phyloP scores from a whole-genome alignment of 2,888 invertebrate species.

The Erannis defoliaria region DNA sequence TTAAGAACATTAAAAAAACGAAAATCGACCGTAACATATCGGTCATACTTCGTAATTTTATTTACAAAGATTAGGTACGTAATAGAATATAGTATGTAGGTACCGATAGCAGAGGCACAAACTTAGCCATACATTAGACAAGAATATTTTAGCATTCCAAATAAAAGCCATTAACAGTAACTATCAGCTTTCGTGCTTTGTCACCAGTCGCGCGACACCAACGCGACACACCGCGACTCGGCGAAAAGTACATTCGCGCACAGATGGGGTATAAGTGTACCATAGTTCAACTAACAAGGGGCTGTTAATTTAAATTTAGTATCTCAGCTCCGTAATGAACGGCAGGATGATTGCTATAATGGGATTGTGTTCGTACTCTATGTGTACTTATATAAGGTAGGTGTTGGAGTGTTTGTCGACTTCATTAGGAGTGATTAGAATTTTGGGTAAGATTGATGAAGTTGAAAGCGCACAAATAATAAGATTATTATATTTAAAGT shows the following conservation, averaged over 20 bases:
- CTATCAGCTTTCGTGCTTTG: constrained; percentile 32
- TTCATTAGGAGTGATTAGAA: constrained; percentile 45
- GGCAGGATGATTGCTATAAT: constrained; percentile 84
- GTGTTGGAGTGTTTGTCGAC: constrained; percentile 43
- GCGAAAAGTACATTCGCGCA: constrained; percentile 78
- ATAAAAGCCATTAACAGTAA: constrained; percentile 33
- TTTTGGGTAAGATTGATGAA: constrained; percentile 15
- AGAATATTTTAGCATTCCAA: constrained; percentile 9
- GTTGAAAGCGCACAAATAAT: neutral
- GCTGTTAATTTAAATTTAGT: constrained; percentile 86
- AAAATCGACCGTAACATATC: no score
- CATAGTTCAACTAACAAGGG: constrained; percentile 82
- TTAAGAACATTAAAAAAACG: no score
- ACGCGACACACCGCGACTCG: constrained; percentile 55
- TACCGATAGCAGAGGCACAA: no score
- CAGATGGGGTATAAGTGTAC: constrained; percentile 65
- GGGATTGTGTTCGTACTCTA: constrained; percentile 70
- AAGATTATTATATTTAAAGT: no score
- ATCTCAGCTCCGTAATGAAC: constrained; percentile 84
- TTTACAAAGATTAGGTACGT: no score
- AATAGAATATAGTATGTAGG: no score
- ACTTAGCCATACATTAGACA: no score
- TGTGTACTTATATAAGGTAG: constrained; percentile 29
- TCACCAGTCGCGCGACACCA: constrained; percentile 46
- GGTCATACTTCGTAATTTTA: no score